Evolutionary conservation across 2,888 invertebrate species (phyloP).

Genomic region (Lottia scabra): DNA sequence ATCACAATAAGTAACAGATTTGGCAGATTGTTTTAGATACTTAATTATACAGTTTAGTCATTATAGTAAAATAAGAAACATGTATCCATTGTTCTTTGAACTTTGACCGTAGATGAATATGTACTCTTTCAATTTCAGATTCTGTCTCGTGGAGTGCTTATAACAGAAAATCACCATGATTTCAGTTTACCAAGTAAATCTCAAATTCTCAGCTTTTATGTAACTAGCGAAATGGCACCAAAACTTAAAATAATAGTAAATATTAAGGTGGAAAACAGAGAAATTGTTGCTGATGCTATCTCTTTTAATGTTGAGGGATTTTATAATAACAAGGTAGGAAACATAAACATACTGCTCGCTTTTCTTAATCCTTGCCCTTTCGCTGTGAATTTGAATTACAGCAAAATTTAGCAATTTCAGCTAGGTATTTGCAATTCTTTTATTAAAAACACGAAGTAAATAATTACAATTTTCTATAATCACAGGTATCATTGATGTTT

Average conservation of each 20-base stretch:
- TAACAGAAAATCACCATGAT: constrained; percentile 14
- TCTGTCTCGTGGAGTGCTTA: constrained; percentile 26
- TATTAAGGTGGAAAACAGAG: not conserved
- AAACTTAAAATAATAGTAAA: not conserved
- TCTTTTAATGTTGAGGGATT: not conserved
- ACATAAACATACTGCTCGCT: not conserved
- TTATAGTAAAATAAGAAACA: no score
- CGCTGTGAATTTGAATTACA: not conserved
- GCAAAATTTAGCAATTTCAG: not conserved
- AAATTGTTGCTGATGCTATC: not conserved
- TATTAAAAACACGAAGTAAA: not conserved
- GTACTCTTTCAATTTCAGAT: constrained; percentile 17
- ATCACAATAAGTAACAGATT: no score
- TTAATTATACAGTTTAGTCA: no score
- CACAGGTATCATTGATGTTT: not conserved
- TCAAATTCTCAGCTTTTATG: constrained; percentile 17
- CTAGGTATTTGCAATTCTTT: not conserved
- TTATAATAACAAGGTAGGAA: not conserved
- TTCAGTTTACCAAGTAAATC: constrained; percentile 3
- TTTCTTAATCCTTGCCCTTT: not conserved
- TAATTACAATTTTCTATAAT: not conserved
- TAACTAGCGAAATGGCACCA: constrained; percentile 25
- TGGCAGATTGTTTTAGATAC: no score
- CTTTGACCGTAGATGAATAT: no score
- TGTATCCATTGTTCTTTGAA: no score